These are phyloP conservation scores for Myodes glareolus DNA, from an alignment of 2,113 vertebrate species.

Conservation along the genomic window DNA sequence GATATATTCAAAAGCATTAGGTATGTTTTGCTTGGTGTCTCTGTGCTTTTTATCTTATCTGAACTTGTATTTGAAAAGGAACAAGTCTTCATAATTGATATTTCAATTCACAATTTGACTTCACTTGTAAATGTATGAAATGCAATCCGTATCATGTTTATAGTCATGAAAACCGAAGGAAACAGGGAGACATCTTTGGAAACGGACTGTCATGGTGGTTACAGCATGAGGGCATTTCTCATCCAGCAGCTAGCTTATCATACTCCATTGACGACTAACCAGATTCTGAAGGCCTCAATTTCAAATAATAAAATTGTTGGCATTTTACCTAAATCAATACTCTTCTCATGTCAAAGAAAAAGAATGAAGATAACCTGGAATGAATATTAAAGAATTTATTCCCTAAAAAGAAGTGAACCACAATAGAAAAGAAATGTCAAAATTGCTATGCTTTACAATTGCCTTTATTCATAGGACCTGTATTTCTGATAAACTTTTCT, in stretches of 20 bases:
- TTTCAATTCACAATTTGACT: background rate
- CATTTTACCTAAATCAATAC: conserved; percentile 77
- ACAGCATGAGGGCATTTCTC: background rate
- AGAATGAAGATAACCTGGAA: conserved; percentile 42
- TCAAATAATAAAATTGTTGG: conserved; percentile 77
- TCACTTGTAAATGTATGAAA: background rate
- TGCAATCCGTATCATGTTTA: background rate
- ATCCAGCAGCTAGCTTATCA: conserved; percentile 3
- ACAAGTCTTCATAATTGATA: background rate
- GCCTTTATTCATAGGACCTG: conserved; percentile 31
- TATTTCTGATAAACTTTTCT: conserved; percentile 49
- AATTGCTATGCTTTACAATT: conserved; percentile 63
- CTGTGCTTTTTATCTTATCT: background rate
- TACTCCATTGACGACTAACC: conserved; percentile 34
- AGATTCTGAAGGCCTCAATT: conserved; percentile 63
- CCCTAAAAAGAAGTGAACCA: conserved; percentile 29
- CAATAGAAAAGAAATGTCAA: conserved; percentile 55
- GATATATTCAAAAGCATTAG: background rate
- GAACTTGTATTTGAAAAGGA: background rate
- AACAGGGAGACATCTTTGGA: background rate
- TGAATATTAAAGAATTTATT: conserved; percentile 71
- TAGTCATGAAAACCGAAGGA: background rate
- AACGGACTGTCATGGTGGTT: background rate
- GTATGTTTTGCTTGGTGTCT: background rate
- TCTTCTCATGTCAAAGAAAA: conserved; percentile 61